Percentiles rank a stretch among this genome's conserved stretches.
These are phyloP conservation scores for Sarcophilus harrisii DNA, from an alignment of 2,797 vertebrate genomes.

Conservation along the genomic window DNA sequence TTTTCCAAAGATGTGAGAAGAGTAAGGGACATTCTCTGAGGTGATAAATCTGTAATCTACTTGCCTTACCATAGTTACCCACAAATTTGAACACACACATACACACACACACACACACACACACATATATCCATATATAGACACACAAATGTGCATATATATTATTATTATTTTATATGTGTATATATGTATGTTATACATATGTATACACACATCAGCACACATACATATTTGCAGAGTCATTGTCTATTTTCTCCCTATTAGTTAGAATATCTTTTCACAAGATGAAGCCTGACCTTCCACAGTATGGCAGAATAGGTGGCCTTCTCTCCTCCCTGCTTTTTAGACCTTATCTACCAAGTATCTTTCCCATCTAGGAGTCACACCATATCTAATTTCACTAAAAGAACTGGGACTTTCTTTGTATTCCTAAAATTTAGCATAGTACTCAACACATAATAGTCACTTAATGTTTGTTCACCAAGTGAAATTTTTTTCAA, in stretches of 20 bases:
- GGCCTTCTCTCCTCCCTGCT: neutral
- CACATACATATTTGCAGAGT: neutral
- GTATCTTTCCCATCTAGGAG: neutral
- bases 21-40: neutral
- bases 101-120: accelerated
- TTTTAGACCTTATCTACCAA: neutral
- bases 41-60: neutral
- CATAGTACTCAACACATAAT: neutral
- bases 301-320: neutral
- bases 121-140: neutral
- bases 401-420: neutral
- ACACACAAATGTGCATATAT: too few relatives aligned
- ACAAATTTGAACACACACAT: neutral
- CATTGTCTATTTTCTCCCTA: neutral
- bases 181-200: too few relatives aligned
- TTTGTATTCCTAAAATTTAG: neutral
- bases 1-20: slow-evolving; percentile 9
- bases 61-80: neutral
- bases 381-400: neutral
- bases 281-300: neutral
- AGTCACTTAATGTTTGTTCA: neutral
- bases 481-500: neutral
- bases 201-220: neutral
- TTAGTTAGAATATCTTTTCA: neutral
- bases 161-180: too few relatives aligned